phyloP scores from a whole-genome alignment of 2,888 invertebrate species.

The Xestia sexstrigata region DNA sequence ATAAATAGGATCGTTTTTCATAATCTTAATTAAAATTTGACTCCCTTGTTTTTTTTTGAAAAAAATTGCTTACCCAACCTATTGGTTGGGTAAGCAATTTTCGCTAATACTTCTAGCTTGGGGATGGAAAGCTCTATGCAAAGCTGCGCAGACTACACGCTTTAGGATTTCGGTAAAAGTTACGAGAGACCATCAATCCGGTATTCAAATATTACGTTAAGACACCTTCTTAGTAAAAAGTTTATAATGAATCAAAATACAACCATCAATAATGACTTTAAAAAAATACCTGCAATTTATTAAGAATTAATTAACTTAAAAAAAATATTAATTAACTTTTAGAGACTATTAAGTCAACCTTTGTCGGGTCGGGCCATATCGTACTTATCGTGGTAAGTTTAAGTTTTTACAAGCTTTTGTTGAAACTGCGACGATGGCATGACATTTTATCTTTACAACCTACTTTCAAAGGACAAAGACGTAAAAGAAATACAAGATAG shows the following conservation, averaged over 20 bases:
- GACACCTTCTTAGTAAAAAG: neutral
- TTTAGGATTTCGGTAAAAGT: neutral
- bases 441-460: slow-evolving; percentile 26
- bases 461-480: neutral
- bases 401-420: slow-evolving; percentile 17
- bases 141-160: neutral
- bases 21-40: too few species aligned
- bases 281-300: neutral
- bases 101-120: neutral
- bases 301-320: too few species aligned
- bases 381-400: neutral
- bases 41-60: too few species aligned
- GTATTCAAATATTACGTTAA: too few species aligned
- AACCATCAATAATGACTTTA: neutral
- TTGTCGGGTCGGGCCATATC: neutral
- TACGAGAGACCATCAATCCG: neutral
- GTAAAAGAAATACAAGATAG: neutral
- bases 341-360: neutral
- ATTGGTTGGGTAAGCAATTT: too few species aligned
- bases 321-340: too few species aligned
- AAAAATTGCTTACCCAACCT: too few species aligned
- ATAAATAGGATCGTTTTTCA: neutral
- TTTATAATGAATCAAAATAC: neutral
- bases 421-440: neutral
- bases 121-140: neutral